phyloP scores from a whole-genome alignment of 1,140 invertebrate genomes.

The Lamellibrachia luymesi region DNA sequence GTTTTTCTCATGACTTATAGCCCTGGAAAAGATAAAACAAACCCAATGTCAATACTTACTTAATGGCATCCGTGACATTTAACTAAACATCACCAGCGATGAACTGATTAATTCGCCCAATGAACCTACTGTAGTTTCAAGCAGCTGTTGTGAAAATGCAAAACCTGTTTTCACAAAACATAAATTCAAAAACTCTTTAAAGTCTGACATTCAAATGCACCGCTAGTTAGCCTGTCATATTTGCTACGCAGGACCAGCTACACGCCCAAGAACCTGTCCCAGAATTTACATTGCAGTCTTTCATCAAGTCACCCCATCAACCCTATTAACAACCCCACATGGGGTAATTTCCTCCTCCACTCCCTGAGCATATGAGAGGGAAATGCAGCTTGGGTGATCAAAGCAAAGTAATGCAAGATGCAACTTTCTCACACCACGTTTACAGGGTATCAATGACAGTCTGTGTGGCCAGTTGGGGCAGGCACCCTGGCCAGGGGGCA shows the following conservation, averaged over 20 bases:
- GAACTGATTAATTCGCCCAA: neutral
- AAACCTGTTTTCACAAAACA: neutral
- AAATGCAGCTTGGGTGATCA: neutral
- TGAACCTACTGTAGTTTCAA: neutral
- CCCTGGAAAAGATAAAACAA: neutral
- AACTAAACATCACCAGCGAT: neutral
- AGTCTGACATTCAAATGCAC: neutral
- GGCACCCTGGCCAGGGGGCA: slow-evolving; percentile 1
- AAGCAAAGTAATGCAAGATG: neutral
- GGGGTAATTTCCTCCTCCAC: neutral
- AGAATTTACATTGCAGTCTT: neutral
- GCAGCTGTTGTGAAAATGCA: neutral
- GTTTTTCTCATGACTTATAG: neutral
- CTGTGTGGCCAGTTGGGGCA: neutral
- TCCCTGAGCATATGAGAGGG: neutral
- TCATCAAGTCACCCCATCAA: neutral
- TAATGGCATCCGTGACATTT: neutral
- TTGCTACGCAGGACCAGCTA: neutral
- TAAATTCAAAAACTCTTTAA: neutral
- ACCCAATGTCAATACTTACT: neutral
- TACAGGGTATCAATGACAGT: neutral
- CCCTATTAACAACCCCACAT: slow-evolving; percentile 4
- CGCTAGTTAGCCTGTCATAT: neutral
- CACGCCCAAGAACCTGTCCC: neutral
- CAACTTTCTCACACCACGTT: slow-evolving; percentile 4